Base-by-base conservation (phyloP, 1,140 invertebrate genomes). In the Apis cerana region DNA sequence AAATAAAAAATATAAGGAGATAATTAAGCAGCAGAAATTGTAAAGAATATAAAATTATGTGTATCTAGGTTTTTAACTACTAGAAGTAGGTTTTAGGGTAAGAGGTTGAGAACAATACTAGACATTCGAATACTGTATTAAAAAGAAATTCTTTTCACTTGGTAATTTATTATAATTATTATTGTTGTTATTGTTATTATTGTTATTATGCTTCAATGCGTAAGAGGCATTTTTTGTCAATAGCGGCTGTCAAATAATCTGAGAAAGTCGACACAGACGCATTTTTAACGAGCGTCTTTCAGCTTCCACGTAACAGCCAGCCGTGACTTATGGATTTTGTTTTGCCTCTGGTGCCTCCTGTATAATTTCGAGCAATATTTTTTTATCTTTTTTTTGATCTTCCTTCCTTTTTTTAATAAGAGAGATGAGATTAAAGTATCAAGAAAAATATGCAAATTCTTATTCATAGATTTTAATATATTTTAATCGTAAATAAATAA, bases 271-370 rank as follows among this genome's bases (percentile, higher is more conserved):
- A 43, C 48, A 59, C 76, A 58, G 69, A 9, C 43, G 58, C 4
- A 84, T 54, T 54, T 80, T 80, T 72, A 80, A 76, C 56, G 61
- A 71, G 23, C 21, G 58, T 67, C 59, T 80, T 75, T 61, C 65
- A 80, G 17, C 70, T 15, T 65, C 56, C 48, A n/a, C 43, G 58
- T 85, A 85, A 85, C 62, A 27, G 50, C 17, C 59, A 54, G 11
- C 54, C n/a, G 27, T 52, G 48, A 67, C 50, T 77, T 65, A 33
- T 11, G 59, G 71, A 59, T 71, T 84, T 85, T 75, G 64, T 71
- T 69, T 85, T 10, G 19, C 59, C 33, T 61, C 48, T 64, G 27
- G 52, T 50, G 68, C 48, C 76, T 80, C 48, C 54, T 70, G 52
- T 12, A 23, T 75, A 68, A 80, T 58, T 68, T 8, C 27, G 48